These are phyloP conservation scores for Drosophila nr. medialis DNA, from an alignment of 2,888 invertebrate genomes.

Conservation along the genomic window DNA sequence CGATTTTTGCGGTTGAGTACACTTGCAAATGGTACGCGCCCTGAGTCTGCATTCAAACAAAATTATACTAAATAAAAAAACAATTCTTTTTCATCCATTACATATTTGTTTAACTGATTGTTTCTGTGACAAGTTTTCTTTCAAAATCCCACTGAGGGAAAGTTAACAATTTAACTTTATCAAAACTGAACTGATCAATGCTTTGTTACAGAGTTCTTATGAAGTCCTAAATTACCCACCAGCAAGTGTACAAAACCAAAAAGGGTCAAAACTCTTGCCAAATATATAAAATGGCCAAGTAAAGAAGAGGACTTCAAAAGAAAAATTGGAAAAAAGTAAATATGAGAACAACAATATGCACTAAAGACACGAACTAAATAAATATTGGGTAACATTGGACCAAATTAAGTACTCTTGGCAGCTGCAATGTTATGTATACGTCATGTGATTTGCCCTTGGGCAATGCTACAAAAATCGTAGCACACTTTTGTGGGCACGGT, in stretches of 20 bases:
- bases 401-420: conserved; percentile 37
- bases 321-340: conserved; percentile 14
- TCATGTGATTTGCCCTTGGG: conserved; percentile 15
- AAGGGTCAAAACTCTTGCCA: conserved; percentile 11
- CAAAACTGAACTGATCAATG: neutral
- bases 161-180: neutral
- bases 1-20: neutral
- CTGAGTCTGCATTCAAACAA: neutral
- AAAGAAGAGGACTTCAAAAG: conserved; percentile 6
- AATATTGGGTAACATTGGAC: conserved; percentile 34
- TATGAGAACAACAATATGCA: conserved; percentile 12
- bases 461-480: conserved; percentile 21
- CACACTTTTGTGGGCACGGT: conserved; percentile 29
- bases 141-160: neutral
- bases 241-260: neutral
- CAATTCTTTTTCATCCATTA: neutral
- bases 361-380: conserved; percentile 38
- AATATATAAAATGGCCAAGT: conserved; percentile 4
- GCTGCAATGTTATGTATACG: conserved; percentile 44
- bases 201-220: neutral
- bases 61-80: neutral
- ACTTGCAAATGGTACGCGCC: neutral
- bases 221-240: neutral
- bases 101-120: neutral
- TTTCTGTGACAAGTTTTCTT: neutral